Conservation (phyloP, 2,888 invertebrate genomes). For the Diplazon laetatorius region DNA sequence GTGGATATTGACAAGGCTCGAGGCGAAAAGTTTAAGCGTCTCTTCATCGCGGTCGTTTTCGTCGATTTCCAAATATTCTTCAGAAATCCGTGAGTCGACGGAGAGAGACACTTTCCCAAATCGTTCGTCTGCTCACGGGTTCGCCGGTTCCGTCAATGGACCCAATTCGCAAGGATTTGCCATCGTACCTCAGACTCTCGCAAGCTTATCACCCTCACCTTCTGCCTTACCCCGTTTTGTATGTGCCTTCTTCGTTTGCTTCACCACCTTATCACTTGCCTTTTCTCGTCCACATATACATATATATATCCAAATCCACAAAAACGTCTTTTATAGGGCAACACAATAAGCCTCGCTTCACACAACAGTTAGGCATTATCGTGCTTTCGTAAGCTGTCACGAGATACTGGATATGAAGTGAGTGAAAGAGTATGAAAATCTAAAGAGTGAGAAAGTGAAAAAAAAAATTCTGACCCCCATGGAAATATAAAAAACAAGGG, state of each 20-base stretch:
- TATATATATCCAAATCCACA: slow-evolving; percentile 40
- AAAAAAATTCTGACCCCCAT: slow-evolving; percentile 26
- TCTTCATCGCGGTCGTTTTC: slow-evolving; percentile 27
- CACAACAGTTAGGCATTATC: slow-evolving; percentile 77
- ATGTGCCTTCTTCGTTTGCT: slow-evolving; percentile 47
- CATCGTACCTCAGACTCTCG: slow-evolving; percentile 42
- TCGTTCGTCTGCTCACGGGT: slow-evolving; percentile 14
- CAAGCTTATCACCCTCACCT: slow-evolving; percentile 36
- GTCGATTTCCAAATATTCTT: background rate
- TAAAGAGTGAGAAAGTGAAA: slow-evolving; percentile 11
- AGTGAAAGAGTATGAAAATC: slow-evolving; percentile 42
- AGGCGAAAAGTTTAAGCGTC: slow-evolving; percentile 29
- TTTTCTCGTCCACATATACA: slow-evolving; percentile 39
- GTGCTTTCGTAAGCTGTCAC: slow-evolving; percentile 77
- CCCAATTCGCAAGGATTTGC: slow-evolving; percentile 58
- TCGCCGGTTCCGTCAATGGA: slow-evolving; percentile 55
- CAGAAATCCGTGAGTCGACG: slow-evolving; percentile 15
- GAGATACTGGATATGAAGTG: slow-evolving; percentile 65
- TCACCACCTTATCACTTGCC: slow-evolving; percentile 25
- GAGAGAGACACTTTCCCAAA: slow-evolving; percentile 49
- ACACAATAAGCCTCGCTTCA: slow-evolving; percentile 75
- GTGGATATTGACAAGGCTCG: slow-evolving; percentile 26
- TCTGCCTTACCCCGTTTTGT: slow-evolving; percentile 22
- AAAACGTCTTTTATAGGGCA: slow-evolving; percentile 62
- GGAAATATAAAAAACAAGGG: slow-evolving; percentile 13